Evolutionary conservation across 2,888 invertebrate species (phyloP), one percentile per base, ranked within the genome.

Genomic region (Meiosimyza platycephala): DNA sequence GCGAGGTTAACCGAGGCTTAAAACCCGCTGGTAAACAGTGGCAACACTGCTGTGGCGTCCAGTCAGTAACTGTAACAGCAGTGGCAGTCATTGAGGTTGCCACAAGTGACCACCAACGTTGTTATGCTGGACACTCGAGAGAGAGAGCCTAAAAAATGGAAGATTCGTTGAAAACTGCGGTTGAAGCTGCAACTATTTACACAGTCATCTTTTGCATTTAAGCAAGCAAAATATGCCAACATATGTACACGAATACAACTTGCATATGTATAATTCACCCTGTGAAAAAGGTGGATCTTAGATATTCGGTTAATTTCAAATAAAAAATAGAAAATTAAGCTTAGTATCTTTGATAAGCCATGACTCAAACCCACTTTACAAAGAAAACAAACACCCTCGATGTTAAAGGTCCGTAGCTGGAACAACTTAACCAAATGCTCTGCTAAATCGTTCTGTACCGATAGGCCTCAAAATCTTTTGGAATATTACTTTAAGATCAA

Each of bases 91-190:
- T 40, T 40, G 40, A 40, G 40, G 18, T 71, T 81, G 81, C 80
- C 81, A 83, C 84, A 81, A 81, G 83, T 83, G 82, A 80, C 82
- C 82, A 77, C 22, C 57, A 22, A 57, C 28, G 22, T n/a, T 12
- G 57, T 7, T 18, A 13, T 40, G 9, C 40, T 40, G 40, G 40
- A 40, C 40, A 40, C 40, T 40, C 40, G 40, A 40, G 9, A 40
- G 7, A 40, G 40, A 40, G 40, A 40, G 40, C 40, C 40, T 40
- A 40, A 40, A 40, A 40, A 40, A 9, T 9, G 40, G 9, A 40
- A 40, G 40, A 40, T 40, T 40, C 40, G 40, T 40, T 40, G 40
- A 40, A 40, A 40, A 40, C 40, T 40, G 40, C 40, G 40, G 40
- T 55, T n/a, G 54, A 28, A 47, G 64, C 72, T 60, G 51, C 65